These are phyloP conservation scores for Fulmarus glacialis DNA, from an alignment of 2,113 vertebrate genomes.

Conservation along the genomic window DNA sequence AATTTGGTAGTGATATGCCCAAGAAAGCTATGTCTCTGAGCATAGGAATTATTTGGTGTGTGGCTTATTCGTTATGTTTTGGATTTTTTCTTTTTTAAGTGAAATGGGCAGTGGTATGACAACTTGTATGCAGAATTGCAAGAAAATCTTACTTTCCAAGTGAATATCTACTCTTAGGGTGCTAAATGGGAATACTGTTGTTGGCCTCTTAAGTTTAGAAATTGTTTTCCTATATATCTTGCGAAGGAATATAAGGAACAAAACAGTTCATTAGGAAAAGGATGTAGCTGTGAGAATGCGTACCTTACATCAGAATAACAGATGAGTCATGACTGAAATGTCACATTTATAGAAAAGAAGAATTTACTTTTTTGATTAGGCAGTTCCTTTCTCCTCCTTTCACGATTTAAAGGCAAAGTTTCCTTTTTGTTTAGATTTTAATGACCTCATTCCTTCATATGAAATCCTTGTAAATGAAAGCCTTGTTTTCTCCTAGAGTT, in stretches of 20 bases:
- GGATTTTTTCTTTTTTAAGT: neutral
- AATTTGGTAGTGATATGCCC: neutral
- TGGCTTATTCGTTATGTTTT: neutral
- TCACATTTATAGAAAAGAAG: neutral
- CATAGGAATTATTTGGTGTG: neutral
- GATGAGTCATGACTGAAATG: neutral
- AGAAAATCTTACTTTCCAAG: neutral
- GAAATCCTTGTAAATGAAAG: conserved; percentile 45
- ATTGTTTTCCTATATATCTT: neutral
- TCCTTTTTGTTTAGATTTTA: conserved; percentile 48
- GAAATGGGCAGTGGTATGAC: neutral
- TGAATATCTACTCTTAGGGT: neutral
- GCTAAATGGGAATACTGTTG: neutral
- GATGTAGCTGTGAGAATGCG: neutral
- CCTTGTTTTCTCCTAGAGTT: conserved; percentile 41
- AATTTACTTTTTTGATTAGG: neutral
- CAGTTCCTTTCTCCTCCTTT: conserved; percentile 32
- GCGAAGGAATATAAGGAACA: neutral
- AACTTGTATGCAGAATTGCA: neutral
- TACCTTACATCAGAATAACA: neutral
- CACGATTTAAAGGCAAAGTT: conserved; percentile 6
- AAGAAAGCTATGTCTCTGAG: neutral
- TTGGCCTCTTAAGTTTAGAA: neutral
- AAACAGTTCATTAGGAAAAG: neutral
- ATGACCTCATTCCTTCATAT: conserved; percentile 56